Percentiles rank a stretch among this genome's conserved stretches.
Evolutionary conservation across 2,113 vertebrate genomes (phyloP).

Genomic region (Plotosus lineatus): DNA sequence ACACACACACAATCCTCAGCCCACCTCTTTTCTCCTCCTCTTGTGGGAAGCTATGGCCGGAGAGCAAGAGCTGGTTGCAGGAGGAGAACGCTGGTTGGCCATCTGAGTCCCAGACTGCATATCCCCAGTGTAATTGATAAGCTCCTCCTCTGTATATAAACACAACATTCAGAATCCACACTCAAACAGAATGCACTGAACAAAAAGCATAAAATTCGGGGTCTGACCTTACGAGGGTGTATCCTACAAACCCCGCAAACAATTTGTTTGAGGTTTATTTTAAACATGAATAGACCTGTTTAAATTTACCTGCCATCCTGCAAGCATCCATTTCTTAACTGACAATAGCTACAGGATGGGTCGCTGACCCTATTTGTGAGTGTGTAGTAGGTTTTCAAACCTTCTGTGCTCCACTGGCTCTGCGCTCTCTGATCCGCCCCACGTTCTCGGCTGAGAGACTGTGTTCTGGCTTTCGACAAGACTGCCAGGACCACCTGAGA

Average conservation of each 20-base stretch:
- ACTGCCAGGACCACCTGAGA: conserved; percentile 63
- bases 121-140: conserved; percentile 75
- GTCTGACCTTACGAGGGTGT: not conserved
- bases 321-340: not conserved
- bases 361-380: conserved; percentile 20
- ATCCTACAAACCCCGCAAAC: not conserved
- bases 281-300: not conserved
- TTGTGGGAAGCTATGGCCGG: conserved; percentile 74
- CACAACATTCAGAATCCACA: not conserved
- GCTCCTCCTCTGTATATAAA: conserved; percentile 77
- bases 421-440: conserved; percentile 58
- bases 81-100: conserved; percentile 78
- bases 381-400: conserved; percentile 25
- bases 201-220: not conserved
- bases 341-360: not conserved
- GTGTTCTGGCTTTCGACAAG: conserved; percentile 58
- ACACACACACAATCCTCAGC: not conserved
- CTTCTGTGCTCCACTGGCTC: conserved; percentile 54
- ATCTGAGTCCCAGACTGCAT: conserved; percentile 74
- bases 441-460: conserved; percentile 66
- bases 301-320: not conserved
- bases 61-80: conserved; percentile 75
- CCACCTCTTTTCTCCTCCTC: conserved; percentile 74
- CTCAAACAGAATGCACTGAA: not conserved
- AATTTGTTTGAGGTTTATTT: not conserved